A percentile compares a stretch with the other conserved stretches of the same genome.
Conservation (phyloP, 2,888 invertebrate genomes). For the Troides helena region DNA sequence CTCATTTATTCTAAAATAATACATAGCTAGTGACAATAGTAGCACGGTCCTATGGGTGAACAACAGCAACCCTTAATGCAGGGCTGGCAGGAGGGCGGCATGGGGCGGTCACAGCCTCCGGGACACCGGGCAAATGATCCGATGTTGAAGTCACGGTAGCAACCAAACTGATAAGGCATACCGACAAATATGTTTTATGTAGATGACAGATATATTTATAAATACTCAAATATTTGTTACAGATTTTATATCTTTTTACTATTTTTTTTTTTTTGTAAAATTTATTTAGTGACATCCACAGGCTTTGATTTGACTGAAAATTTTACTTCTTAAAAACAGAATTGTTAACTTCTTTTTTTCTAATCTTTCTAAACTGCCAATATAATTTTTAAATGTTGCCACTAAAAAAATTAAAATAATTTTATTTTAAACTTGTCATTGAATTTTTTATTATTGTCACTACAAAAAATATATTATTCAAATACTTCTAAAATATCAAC, state of each 20-base stretch:
- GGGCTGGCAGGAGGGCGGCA: slow-evolving; percentile 33
- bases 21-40: slow-evolving; percentile 45
- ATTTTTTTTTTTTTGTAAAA: neutral
- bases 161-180: slow-evolving; percentile 59
- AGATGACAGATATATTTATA: neutral
- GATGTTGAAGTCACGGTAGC: slow-evolving; percentile 59
- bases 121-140: slow-evolving; percentile 62
- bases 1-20: neutral
- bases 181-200: neutral
- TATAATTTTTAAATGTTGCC: neutral
- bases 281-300: neutral
- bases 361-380: neutral
- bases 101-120: slow-evolving; percentile 50
- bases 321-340: neutral
- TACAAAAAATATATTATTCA: neutral
- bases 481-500: too few species aligned
- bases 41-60: slow-evolving; percentile 54
- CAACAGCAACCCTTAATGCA: slow-evolving; percentile 42
- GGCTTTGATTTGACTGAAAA: neutral
- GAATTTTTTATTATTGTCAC: neutral
- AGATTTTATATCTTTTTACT: neutral
- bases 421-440: neutral
- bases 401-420: neutral
- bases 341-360: neutral
- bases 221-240: neutral